Evolutionary conservation across 2,113 vertebrate species (phyloP).

Genomic region (Melanocharis versteri): DNA sequence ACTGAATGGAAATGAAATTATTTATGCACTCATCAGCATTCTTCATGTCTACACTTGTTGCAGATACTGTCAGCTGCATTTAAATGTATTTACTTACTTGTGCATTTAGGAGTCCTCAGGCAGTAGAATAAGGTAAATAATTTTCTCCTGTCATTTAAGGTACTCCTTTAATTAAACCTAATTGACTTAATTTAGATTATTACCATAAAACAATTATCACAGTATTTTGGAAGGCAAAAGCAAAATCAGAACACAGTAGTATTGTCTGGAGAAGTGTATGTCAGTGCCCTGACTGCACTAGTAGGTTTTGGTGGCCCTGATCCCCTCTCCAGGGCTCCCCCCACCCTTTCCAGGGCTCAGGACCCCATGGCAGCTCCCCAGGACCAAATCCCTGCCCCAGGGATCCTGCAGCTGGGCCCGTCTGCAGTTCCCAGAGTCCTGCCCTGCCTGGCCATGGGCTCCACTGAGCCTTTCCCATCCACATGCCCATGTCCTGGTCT

Average conservation of each 20-base stretch:
- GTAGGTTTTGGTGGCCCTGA: background rate
- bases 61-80: conserved; percentile 1
- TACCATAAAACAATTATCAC: conserved; percentile 38
- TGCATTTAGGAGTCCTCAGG: conserved; percentile 24
- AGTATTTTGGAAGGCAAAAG: conserved; percentile 25
- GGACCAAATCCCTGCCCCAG: background rate
- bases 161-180: conserved; percentile 65
- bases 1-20: conserved; percentile 36
- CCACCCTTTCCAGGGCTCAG: background rate
- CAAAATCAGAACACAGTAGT: background rate
- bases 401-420: background rate
- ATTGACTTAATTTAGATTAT: conserved; percentile 45
- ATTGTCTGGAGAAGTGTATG: background rate
- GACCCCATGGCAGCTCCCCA: background rate
- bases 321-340: fast-evolving
- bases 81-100: conserved; percentile 25
- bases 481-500: background rate
- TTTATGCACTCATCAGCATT: conserved; percentile 47
- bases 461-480: fast-evolving
- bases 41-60: background rate
- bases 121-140: conserved; percentile 47
- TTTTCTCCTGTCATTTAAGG: conserved; percentile 41
- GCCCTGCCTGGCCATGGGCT: background rate
- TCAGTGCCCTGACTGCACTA: background rate
- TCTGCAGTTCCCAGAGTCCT: background rate